Evolutionary conservation across 2,113 vertebrate genomes (phyloP).

Genomic region (Sylvietta virens): DNA sequence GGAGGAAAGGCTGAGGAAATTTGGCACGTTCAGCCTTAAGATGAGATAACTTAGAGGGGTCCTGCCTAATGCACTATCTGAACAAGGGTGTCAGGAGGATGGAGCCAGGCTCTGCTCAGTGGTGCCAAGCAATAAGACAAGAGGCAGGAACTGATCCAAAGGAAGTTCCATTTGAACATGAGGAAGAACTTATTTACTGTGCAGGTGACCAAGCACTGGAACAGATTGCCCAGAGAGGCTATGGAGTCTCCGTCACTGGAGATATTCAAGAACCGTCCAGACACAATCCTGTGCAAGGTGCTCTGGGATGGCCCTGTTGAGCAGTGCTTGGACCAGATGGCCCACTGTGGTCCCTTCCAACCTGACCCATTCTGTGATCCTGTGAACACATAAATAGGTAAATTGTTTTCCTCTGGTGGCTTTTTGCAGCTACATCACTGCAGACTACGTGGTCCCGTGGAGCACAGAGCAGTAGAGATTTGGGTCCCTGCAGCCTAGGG

Average conservation of each 20-base stretch:
- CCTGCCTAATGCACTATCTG: background rate
- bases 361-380: background rate
- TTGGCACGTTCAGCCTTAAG: background rate
- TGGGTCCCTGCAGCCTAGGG: background rate
- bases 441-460: background rate
- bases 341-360: background rate
- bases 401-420: background rate
- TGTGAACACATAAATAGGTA: background rate
- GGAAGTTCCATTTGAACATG: background rate
- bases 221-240: background rate
- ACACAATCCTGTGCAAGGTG: background rate
- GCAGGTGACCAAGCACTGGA: background rate
- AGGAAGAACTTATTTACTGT: background rate
- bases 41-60: background rate
- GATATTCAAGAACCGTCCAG: accelerated
- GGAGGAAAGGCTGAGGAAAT: background rate
- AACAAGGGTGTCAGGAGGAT: background rate
- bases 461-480: background rate
- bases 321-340: background rate
- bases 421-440: background rate
- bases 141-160: background rate
- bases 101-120: background rate
- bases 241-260: background rate
- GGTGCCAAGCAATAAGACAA: background rate
- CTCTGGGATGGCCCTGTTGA: background rate